Evolutionary conservation across 2,888 invertebrate genomes (phyloP).

Genomic region (Drosophila percnosoma): DNA sequence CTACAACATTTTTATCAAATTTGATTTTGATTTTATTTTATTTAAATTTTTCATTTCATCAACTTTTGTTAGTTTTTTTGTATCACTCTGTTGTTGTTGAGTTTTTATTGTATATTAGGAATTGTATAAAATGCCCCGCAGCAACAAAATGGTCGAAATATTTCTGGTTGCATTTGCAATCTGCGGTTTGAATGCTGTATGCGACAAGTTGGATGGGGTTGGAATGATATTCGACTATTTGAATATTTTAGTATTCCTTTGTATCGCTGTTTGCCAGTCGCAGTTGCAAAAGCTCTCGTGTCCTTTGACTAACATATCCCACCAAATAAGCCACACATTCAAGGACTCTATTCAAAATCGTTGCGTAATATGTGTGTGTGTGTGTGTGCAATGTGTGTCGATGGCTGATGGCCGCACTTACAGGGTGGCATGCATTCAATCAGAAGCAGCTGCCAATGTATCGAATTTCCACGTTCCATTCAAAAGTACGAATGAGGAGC

Average conservation of each 20-base stretch:
- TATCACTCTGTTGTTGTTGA: background rate
- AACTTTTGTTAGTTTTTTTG: background rate
- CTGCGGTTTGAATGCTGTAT: background rate
- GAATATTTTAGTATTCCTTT: slow-evolving; percentile 15
- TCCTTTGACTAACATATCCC: slow-evolving; percentile 16
- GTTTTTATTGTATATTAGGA: background rate
- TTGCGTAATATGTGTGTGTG: slow-evolving; percentile 32
- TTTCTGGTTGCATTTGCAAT: slow-evolving; percentile 12
- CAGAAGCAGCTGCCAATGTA: slow-evolving; percentile 52
- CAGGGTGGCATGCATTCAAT: slow-evolving; percentile 50
- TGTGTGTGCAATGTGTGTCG: background rate
- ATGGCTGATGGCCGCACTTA: slow-evolving; percentile 26
- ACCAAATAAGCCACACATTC: slow-evolving; percentile 5
- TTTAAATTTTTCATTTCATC: background rate
- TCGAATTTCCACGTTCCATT: slow-evolving; percentile 68
- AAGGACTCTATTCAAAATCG: slow-evolving; percentile 27
- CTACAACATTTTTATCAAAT: background rate
- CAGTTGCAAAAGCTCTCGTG: slow-evolving; percentile 28
- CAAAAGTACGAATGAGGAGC: slow-evolving; percentile 27
- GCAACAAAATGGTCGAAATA: slow-evolving; percentile 16
- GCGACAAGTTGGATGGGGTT: background rate
- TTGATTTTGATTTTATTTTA: background rate
- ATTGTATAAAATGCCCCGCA: background rate
- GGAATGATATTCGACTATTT: slow-evolving; percentile 7
- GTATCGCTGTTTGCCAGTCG: slow-evolving; percentile 16